Base-by-base conservation (phyloP, 1,140 invertebrate species). In the Dendroctonus ponderosae region DNA sequence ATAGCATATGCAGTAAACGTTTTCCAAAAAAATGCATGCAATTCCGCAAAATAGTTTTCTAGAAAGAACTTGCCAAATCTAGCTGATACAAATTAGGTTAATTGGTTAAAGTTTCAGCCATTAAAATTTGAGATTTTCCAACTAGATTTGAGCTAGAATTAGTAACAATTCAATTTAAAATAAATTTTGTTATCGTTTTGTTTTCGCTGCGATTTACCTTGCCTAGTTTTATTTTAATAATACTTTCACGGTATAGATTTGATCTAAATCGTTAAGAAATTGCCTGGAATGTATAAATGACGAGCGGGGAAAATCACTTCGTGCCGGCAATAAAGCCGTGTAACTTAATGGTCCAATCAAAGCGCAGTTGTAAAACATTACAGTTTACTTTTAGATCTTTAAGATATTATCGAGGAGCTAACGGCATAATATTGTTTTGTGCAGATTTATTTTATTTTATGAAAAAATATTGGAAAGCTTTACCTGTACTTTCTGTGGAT, bases 221-320 rank as follows among this genome's bases (percentile, higher is more conserved):
- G 39, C 42, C 46, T 65, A 50, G 62, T 65, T 65, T 65, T 65
- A 65, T 65, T 65, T 65, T 57, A 65, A 65, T 65, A 65, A 65
- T 65, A 65, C 62, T 57, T 65, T 50, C 53, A 49, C 52, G 53
- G 53, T 39, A 48, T 49, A 57, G 62, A 65, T 66, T 60, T 44
- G 57, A 66, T 66, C 64, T 59, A 59, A 66, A 66, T 66, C 48
- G 64, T 57, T 43, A 52, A 66, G 64, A 66, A 66, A 66, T 66
- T 66, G 53, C 64, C 56, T 61, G 53, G 60, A 66, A 66, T 66
- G 56, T 66, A 66, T 66, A 66, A 66, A 66, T 66, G 64, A 66
- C 64, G 64, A 66, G 64, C 64, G 64, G 53, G 52, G 48, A 66
- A 66, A 66, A 60, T 61, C 56, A 60, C 58, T 66, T 66, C 64